Evolutionary conservation across 1,140 invertebrate genomes (phyloP).

Genomic region (Meloidogyne hapla): DNA sequence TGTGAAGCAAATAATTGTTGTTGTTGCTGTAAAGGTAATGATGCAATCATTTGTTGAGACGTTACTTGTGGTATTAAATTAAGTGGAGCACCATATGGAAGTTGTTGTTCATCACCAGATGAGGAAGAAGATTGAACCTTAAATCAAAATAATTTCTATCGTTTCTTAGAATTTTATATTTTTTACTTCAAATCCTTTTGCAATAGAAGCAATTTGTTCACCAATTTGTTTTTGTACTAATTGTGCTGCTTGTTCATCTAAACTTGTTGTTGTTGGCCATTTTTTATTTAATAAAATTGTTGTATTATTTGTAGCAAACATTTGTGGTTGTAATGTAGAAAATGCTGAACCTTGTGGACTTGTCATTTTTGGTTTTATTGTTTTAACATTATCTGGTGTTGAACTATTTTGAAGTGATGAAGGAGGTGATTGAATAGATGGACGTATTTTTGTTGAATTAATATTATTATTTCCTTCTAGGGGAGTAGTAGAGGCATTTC

Average conservation of each 20-base stretch:
- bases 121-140: background rate
- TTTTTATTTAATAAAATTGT: background rate
- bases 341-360: conserved; percentile 26
- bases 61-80: background rate
- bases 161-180: background rate
- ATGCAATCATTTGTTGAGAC: background rate
- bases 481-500: too few species aligned
- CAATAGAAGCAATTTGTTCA: conserved; percentile 3
- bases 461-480: background rate
- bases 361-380: conserved; percentile 17
- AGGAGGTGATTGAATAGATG: background rate
- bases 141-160: too few species aligned
- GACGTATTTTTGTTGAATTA: background rate
- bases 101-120: background rate
- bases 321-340: conserved; percentile 23
- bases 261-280: background rate
- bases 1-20: background rate
- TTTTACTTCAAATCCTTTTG: background rate
- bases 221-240: background rate
- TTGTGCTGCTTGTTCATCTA: too few species aligned
- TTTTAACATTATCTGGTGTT: background rate
- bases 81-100: background rate
- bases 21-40: conserved; percentile 3
- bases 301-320: conserved; percentile 1
- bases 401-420: background rate